Evolutionary conservation across 2,113 vertebrate species (phyloP).

Genomic region (Thryonomys swinderianus): DNA sequence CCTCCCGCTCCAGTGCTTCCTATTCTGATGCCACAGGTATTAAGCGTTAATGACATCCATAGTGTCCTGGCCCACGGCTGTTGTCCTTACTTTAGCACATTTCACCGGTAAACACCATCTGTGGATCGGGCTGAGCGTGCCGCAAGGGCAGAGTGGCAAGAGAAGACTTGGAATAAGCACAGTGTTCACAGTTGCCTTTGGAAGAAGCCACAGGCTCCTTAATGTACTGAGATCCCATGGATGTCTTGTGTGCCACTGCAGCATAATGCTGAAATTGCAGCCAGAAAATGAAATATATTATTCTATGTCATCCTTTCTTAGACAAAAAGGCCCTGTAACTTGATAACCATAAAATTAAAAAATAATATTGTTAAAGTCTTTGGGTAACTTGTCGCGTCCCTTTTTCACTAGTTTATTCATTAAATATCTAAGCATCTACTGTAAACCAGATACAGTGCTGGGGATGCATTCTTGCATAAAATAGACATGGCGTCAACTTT

Average conservation of each 20-base stretch:
- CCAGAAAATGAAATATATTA: neutral
- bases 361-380: neutral
- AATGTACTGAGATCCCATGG: neutral
- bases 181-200: neutral
- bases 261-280: neutral
- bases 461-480: neutral
- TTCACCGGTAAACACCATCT: neutral
- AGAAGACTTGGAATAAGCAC: conserved; percentile 13
- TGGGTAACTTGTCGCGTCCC: neutral
- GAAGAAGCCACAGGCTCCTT: neutral
- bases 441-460: neutral
- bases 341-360: neutral
- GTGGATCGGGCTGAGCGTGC: neutral
- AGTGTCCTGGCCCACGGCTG: neutral
- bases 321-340: neutral
- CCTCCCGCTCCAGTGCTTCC: neutral
- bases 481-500: neutral
- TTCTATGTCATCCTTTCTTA: neutral
- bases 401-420: conserved; percentile 24
- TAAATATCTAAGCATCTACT: neutral
- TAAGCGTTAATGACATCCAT: neutral
- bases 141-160: neutral
- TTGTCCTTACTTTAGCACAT: neutral
- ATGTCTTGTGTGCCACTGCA: neutral
- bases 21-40: neutral